Evolutionary conservation across 92 coral and sea anemone genomes (phyloP).

Genomic region (Montipora capitata): DNA sequence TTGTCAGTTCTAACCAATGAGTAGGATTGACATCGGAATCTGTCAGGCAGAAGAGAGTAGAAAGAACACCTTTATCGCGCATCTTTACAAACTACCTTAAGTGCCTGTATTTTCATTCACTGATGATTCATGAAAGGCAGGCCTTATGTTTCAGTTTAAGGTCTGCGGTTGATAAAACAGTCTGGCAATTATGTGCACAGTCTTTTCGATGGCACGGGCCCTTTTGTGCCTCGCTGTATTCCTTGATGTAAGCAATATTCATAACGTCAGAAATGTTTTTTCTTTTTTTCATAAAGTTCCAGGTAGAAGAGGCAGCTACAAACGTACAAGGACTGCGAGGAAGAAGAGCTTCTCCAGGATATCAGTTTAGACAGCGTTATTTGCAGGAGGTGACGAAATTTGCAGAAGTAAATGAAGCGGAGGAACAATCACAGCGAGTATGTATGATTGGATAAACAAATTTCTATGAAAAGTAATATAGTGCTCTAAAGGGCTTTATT

Average conservation of each 20-base stretch:
- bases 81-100: too few relatives aligned
- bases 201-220: too few relatives aligned
- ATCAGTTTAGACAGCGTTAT: constrained; percentile 6
- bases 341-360: background rate
- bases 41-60: background rate
- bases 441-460: background rate
- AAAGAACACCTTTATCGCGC: too few relatives aligned
- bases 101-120: too few relatives aligned
- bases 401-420: background rate
- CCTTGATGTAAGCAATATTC: background rate
- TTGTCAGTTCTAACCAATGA: background rate
- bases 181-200: too few relatives aligned
- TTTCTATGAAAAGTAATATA: too few relatives aligned
- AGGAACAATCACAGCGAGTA: background rate
- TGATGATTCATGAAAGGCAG: too few relatives aligned
- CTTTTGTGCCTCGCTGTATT: too few relatives aligned
- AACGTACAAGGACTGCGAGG: background rate
- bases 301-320: constrained; percentile 2
- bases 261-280: background rate
- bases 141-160: too few relatives aligned
- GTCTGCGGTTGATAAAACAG: too few relatives aligned
- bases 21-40: background rate
- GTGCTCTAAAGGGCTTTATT: too few relatives aligned
- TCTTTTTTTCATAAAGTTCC: background rate
- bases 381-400: background rate